Evolutionary conservation across 2,797 vertebrate species (phyloP).

Genomic region (Acanthurus lineatus): DNA sequence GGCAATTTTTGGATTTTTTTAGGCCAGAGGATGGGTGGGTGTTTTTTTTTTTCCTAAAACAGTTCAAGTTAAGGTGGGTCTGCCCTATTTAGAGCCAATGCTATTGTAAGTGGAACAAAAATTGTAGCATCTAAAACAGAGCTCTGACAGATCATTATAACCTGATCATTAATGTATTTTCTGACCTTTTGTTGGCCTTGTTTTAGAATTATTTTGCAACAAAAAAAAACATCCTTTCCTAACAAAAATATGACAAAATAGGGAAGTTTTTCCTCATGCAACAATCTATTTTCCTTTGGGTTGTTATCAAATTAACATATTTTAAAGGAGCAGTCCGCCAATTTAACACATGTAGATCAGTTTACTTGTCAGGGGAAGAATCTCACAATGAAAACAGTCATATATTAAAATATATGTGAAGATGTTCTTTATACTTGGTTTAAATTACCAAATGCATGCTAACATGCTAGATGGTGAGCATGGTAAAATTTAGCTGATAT

Average conservation of each 20-base stretch:
- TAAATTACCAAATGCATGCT: not conserved
- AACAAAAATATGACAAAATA: no score
- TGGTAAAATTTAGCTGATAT: not conserved
- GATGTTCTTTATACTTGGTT: no score
- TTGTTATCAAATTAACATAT: not conserved
- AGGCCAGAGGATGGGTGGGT: slow-evolving; percentile 6
- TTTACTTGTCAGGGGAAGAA: no score
- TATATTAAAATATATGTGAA: no score
- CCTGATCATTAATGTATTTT: not conserved
- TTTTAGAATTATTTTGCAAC: slow-evolving; percentile 1
- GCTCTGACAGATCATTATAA: not conserved
- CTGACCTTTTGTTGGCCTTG: not conserved
- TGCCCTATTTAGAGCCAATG: not conserved
- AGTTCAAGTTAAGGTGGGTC: not conserved
- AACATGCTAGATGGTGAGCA: not conserved
- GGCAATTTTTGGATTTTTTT: slow-evolving; percentile 5
- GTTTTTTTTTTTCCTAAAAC: not conserved
- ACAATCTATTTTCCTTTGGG: not conserved
- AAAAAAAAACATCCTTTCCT: not conserved
- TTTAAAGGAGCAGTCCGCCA: not conserved
- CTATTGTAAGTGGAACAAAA: not conserved
- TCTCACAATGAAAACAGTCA: no score
- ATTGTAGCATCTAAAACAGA: not conserved
- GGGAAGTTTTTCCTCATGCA: no score
- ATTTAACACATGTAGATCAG: no score